Conservation (phyloP, 2,888 invertebrate genomes). For the Polydrusus cervinus region DNA sequence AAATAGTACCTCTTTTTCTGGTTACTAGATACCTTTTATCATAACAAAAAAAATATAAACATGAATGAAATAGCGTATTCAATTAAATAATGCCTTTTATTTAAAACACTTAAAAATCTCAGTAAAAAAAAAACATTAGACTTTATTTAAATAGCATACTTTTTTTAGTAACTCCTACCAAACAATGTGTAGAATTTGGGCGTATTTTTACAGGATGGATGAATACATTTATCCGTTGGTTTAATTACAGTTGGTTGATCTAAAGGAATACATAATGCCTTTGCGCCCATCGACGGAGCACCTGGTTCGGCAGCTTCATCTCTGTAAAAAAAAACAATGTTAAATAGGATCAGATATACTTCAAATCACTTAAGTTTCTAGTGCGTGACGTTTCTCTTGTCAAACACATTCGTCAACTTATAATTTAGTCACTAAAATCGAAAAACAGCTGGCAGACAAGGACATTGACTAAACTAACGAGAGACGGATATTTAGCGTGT, state of each 20-base stretch:
- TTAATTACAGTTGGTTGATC: slow-evolving; percentile 83
- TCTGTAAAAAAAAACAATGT: slow-evolving; percentile 31
- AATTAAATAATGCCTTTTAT: background rate
- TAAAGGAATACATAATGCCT: slow-evolving; percentile 98
- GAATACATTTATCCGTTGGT: slow-evolving; percentile 84
- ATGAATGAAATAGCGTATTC: too few relatives aligned
- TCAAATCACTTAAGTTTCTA: too few relatives aligned
- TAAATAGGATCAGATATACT: too few relatives aligned
- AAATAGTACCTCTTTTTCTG: too few relatives aligned
- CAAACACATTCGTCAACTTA: too few relatives aligned
- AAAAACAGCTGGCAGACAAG: too few relatives aligned
- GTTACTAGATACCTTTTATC: too few relatives aligned
- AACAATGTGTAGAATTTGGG: slow-evolving; percentile 93
- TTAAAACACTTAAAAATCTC: background rate
- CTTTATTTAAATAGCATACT: slow-evolving; percentile 55
- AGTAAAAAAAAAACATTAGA: background rate
- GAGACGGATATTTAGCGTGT: too few relatives aligned
- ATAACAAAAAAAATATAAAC: too few relatives aligned
- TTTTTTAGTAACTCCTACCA: slow-evolving; percentile 97
- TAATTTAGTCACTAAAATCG: too few relatives aligned
- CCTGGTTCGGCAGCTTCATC: slow-evolving; percentile 79
- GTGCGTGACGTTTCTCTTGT: too few relatives aligned
- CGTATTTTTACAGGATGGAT: slow-evolving; percentile 86
- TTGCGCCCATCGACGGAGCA: slow-evolving; percentile 98
- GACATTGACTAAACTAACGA: too few relatives aligned